Evolutionary conservation across 1,140 invertebrate species (phyloP), one percentile per base, ranked within the genome.

Genomic region (Drosophila kikkawai): DNA sequence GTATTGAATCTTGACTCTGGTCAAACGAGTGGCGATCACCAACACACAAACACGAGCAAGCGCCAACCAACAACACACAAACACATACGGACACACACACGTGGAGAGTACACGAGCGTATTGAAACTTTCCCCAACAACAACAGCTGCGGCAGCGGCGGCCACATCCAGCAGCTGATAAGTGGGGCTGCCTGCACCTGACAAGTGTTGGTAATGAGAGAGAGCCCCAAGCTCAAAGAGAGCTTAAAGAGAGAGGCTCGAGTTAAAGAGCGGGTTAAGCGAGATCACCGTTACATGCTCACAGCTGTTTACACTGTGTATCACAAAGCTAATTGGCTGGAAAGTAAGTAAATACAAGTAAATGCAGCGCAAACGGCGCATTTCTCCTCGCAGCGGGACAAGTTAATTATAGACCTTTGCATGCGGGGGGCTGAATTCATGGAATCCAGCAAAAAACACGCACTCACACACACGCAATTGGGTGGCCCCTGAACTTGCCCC

Each of bases 41-140:
- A 51, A 51, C n/a, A 51, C 37, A 39, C 13, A 6, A 39, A 44
- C 41, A 17, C 51, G 7, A 15, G 1, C 50, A 36, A 22, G 51
- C 34, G 34, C 51, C 17, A 55, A 22, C 53, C 51, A 55, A 67
- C 67, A 79, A 48, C 37, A 65, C 56, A 65, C 55, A 34, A 22
- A 45, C 50, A 61, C 55, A 58, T n/a, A 26, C 42, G 44, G 22
- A 42, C 58, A 61, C 48, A 65, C 66, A 48, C 58, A 69, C 17
- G 15, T 67, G 50, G 15, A 29, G 32, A 51, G 22, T 51, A 58
- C 26, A 68, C 26, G 44, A 34, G n/a, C 53, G 39, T 56, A 47
- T 32, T 74, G 58, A 91, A 91, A 91, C 87, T 91, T 91, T 91
- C 86, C 85, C 86, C 76, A 86, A 86, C 69, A 79, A 79, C 58